phyloP scores from a whole-genome alignment of 2,888 invertebrate genomes.

The Apodemia mormo region DNA sequence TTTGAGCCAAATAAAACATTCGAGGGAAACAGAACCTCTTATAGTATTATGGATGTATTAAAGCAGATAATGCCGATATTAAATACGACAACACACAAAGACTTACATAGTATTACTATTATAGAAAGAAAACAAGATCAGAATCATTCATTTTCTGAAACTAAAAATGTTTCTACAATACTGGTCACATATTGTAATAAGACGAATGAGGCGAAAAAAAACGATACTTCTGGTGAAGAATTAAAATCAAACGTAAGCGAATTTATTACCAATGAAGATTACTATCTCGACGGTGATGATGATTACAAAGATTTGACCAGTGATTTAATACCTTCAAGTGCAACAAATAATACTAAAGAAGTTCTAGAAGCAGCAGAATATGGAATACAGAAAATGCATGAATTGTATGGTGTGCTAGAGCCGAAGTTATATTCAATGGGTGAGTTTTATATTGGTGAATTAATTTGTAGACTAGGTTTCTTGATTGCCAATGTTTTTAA shows the following conservation, averaged over 20 bases:
- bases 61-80: conserved; percentile 73
- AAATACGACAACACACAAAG: conserved; percentile 65
- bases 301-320: conserved; percentile 36
- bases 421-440: conserved; percentile 86
- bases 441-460: conserved; percentile 52
- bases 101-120: conserved; percentile 70
- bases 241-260: conserved; percentile 21
- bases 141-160: conserved; percentile 61
- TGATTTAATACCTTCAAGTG: conserved; percentile 37
- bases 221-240: conserved; percentile 27
- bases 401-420: conserved; percentile 84
- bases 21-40: conserved; percentile 52
- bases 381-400: conserved; percentile 85
- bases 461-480: too few species aligned
- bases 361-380: conserved; percentile 85
- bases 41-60: conserved; percentile 67
- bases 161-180: conserved; percentile 70
- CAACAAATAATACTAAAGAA: conserved; percentile 63
- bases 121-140: conserved; percentile 67
- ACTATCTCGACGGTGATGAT: conserved; percentile 37
- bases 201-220: conserved; percentile 33
- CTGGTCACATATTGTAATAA: conserved; percentile 73
- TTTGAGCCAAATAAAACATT: conserved; percentile 67
- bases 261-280: conserved; percentile 10
- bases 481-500: too few species aligned